A percentile compares a stretch with the other conserved stretches of the same genome.
Evolutionary conservation across 2,888 invertebrate genomes (phyloP).

Genomic region (Dicycla oo): DNA sequence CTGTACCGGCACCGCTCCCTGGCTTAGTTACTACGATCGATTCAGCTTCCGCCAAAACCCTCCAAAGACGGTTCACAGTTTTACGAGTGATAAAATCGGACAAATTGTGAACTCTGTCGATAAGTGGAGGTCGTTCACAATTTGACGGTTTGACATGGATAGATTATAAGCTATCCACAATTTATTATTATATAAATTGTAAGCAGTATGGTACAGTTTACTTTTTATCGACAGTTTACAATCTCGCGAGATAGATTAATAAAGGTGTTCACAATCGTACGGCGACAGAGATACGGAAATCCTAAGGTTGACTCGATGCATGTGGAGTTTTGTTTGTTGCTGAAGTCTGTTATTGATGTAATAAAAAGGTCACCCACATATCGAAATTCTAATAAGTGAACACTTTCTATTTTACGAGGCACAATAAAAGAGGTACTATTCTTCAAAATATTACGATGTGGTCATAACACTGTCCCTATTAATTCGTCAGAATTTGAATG

Average conservation of each 20-base stretch:
- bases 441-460: conserved; percentile 38
- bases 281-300: background rate
- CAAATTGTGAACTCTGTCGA: background rate
- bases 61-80: background rate
- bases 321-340: background rate
- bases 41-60: no score
- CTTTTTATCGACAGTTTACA: no score
- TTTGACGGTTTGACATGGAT: background rate
- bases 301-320: background rate
- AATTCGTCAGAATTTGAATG: conserved; percentile 84
- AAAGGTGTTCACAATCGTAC: no score
- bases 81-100: background rate
- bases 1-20: no score
- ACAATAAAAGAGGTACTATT: conserved; percentile 37
- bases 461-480: conserved; percentile 65
- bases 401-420: conserved; percentile 43
- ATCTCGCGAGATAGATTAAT: no score
- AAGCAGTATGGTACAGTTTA: no score
- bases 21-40: no score
- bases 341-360: background rate
- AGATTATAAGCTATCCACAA: no score
- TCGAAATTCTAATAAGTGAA: conserved; percentile 36
- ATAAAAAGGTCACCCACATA: conserved; percentile 12
- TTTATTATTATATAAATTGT: no score
- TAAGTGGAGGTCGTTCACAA: background rate